Conservation (phyloP, 2,888 invertebrate genomes). For the Linnaemya tessellans region DNA sequence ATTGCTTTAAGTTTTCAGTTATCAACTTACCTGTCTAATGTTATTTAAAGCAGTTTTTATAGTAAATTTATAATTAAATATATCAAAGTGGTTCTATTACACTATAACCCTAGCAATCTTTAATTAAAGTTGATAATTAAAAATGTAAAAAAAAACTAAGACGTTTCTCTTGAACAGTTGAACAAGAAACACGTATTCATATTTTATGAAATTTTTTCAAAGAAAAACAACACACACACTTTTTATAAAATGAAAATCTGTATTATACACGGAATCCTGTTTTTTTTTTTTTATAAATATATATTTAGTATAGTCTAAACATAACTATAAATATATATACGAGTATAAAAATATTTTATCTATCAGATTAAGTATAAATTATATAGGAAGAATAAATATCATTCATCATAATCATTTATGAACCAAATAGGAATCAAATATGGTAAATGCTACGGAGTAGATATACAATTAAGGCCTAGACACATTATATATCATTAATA, state of each 20-base stretch:
- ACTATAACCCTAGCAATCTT: conserved; percentile 69
- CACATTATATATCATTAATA: conserved; percentile 22
- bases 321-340: background rate
- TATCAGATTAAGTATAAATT: conserved; percentile 28
- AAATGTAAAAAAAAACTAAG: conserved; percentile 5
- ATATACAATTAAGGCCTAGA: background rate
- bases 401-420: conserved; percentile 46
- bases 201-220: conserved; percentile 52
- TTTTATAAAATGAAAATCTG: conserved; percentile 60
- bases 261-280: conserved; percentile 66
- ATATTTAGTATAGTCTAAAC: background rate
- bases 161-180: conserved; percentile 45
- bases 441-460: background rate
- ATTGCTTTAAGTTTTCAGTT: conserved; percentile 3
- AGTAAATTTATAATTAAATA: conserved; percentile 21
- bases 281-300: conserved; percentile 35
- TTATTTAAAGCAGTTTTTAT: conserved; percentile 23
- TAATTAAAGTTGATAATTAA: conserved; percentile 15
- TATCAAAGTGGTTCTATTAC: conserved; percentile 69
- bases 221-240: conserved; percentile 34
- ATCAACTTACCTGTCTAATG: background rate
- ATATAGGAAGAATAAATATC: conserved; percentile 28
- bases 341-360: background rate
- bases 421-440: conserved; percentile 12
- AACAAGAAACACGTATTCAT: conserved; percentile 26